These are phyloP conservation scores for Drosophila quadrilineata DNA, from an alignment of 1,140 invertebrate genomes.

Conservation along the genomic window DNA sequence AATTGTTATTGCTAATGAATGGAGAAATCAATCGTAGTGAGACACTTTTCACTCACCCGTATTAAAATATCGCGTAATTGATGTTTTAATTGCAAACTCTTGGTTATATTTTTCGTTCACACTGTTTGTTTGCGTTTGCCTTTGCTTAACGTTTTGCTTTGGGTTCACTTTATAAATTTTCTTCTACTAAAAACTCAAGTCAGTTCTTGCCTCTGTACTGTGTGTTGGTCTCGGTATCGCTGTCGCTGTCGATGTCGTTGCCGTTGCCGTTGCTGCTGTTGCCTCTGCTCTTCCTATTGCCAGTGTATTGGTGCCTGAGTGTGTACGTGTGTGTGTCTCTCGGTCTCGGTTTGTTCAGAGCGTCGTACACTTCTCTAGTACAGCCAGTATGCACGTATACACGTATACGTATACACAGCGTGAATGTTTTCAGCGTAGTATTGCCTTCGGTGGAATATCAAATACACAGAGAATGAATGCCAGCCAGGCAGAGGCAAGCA, in stretches of 20 bases:
- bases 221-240: conserved; percentile 10
- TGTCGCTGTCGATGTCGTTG: too few relatives aligned
- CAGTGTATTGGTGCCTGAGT: too few relatives aligned
- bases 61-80: conserved; percentile 72
- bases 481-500: conserved; percentile 48
- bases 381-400: too few relatives aligned
- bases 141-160: conserved; percentile 29
- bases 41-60: conserved; percentile 76
- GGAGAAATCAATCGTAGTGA: conserved; percentile 70
- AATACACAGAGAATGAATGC: conserved; percentile 75
- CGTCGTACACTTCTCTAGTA: conserved; percentile 46
- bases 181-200: conserved; percentile 73
- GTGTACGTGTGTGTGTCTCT: too few relatives aligned
- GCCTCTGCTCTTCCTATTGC: too few relatives aligned
- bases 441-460: conserved; percentile 77
- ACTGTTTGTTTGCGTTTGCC: conserved; percentile 12
- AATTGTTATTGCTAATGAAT: conserved; percentile 45
- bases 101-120: conserved; percentile 42
- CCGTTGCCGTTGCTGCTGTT: too few relatives aligned
- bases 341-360: conserved; percentile 42
- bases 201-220: conserved; percentile 14
- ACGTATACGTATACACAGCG: too few relatives aligned
- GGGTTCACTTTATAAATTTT: conserved; percentile 77
- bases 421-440: conserved; percentile 32
- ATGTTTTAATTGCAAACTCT: conserved; percentile 56